These are phyloP conservation scores for Mus musculus DNA, from an alignment of 2,113 vertebrate species.

Conservation along the genomic window DNA sequence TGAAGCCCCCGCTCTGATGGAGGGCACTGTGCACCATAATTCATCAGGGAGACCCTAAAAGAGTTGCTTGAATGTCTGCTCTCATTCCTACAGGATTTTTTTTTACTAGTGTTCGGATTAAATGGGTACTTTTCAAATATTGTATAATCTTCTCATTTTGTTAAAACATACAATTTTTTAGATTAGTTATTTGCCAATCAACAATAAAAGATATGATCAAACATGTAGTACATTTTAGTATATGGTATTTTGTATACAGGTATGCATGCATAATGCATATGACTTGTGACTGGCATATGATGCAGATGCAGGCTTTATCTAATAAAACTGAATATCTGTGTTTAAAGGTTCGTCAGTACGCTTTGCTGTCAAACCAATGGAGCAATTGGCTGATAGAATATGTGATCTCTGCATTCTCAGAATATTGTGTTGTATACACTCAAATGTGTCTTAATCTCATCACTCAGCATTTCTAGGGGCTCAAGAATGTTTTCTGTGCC, in stretches of 20 bases:
- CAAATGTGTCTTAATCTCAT: not conserved
- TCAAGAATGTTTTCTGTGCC: not conserved
- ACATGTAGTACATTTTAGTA: not conserved
- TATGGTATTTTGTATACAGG: not conserved
- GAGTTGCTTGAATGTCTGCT: not conserved
- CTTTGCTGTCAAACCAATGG: slow-evolving; percentile 6
- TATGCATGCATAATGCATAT: not conserved
- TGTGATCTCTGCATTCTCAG: not conserved
- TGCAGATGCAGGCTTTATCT: not conserved
- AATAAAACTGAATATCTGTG: not conserved
- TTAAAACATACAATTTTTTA: not conserved
- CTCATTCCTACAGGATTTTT: not conserved
- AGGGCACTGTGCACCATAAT: not conserved
- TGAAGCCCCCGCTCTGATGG: not conserved
- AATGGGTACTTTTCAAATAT: not conserved
- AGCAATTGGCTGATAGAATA: not conserved
- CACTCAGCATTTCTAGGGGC: not conserved
- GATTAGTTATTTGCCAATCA: not conserved
- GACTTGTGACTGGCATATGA: not conserved
- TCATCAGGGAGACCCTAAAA: not conserved
- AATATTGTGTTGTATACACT: not conserved
- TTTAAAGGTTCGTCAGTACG: not conserved
- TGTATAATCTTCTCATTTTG: not conserved
- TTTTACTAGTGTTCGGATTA: not conserved
- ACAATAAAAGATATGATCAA: not conserved